A percentile compares a stretch with the other conserved stretches of the same genome.
Conservation (phyloP, 2,797 vertebrate species). For the Pipistrellus kuhlii region DNA sequence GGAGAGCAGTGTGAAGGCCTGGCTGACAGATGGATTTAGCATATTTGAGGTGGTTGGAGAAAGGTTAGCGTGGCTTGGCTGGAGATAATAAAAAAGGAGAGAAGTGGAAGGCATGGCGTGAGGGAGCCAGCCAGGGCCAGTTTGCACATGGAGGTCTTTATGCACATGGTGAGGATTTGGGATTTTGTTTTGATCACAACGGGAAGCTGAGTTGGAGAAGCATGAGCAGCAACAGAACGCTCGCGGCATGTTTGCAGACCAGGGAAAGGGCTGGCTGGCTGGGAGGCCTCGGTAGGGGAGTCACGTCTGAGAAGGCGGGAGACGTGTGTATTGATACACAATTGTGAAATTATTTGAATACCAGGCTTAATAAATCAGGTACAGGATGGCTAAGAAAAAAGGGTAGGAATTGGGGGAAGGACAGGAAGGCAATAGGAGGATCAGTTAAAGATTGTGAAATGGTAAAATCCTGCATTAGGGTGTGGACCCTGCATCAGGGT, state of each 20-base stretch:
- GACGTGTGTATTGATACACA: background rate
- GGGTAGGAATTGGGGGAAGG: background rate
- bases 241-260: background rate
- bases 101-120: background rate
- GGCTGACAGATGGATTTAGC: background rate
- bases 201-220: background rate
- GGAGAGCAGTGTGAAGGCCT: background rate
- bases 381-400: background rate
- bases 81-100: background rate
- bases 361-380: background rate
- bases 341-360: background rate
- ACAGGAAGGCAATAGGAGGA: background rate
- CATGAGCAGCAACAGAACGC: background rate
- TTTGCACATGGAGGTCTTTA: no score
- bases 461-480: background rate
- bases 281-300: background rate
- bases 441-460: background rate
- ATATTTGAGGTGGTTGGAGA: background rate
- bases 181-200: background rate
- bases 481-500: background rate
- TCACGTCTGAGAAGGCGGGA: background rate
- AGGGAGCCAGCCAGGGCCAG: background rate
- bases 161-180: background rate
- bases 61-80: background rate
- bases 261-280: background rate